A percentile compares a stretch with the other conserved stretches of the same genome.
Conservation (phyloP, 2,113 vertebrate genomes). For the Urocolius indicus region DNA sequence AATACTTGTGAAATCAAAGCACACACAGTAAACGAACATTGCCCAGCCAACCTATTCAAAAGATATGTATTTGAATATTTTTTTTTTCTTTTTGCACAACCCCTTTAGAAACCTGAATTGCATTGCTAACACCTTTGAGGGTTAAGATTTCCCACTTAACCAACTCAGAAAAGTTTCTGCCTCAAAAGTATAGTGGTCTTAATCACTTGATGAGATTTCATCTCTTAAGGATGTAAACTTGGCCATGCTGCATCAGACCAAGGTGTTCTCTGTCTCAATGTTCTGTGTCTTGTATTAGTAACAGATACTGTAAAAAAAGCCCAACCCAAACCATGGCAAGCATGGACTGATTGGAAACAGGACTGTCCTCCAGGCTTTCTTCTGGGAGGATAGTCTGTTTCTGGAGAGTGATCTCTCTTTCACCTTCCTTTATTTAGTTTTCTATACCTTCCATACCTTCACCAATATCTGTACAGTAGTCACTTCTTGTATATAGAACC, state of each 20-base stretch:
- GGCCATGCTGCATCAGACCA: neutral
- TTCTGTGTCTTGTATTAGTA: neutral
- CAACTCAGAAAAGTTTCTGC: neutral
- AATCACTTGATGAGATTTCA: neutral
- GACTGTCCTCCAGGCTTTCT: neutral
- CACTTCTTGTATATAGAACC: neutral
- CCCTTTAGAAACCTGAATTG: neutral
- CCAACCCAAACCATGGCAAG: neutral
- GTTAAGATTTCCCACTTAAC: neutral
- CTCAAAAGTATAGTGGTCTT: neutral
- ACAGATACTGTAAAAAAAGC: neutral
- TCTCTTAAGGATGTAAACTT: neutral
- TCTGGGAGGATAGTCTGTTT: neutral
- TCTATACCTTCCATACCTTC: neutral
- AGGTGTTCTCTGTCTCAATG: neutral
- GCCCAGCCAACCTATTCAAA: neutral
- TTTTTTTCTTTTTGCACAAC: neutral
- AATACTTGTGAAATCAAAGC: constrained; percentile 61
- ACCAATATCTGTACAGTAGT: neutral
- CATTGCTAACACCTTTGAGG: neutral
- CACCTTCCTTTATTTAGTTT: neutral
- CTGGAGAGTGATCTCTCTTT: neutral
- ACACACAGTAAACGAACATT: neutral
- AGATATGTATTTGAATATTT: neutral
- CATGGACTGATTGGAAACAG: neutral